Base-by-base conservation (phyloP, 2,113 vertebrate genomes). In the Marcusenius ussheri region DNA sequence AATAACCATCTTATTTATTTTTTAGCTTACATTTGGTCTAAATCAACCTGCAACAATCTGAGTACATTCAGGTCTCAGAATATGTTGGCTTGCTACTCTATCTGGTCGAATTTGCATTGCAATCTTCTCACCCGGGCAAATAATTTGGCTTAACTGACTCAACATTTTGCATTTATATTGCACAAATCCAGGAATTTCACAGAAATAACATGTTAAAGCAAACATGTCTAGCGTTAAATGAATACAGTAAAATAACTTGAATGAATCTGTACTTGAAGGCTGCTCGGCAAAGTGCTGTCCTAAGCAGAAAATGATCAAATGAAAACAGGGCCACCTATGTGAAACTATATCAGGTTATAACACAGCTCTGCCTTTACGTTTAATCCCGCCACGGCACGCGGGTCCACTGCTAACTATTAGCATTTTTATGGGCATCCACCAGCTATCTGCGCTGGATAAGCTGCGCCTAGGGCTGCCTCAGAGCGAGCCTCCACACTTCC, bases 341-440 rank as follows among this genome's bases (percentile, higher is more conserved):
- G 47, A 86, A 86, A n/a, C 83, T 86, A 50, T 47, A 86, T 86
- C 85, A 56, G 47, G 27, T 19, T 35, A 31, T 87, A 47, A 47
- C 93, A 93, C 95, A 95, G 93, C 93, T 90, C 83, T 88, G 13
- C 77, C 27, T 51, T 70, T 93, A 92, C 94, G 94, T 94, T 94
- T 95, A 95, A 95, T 95, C 94, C 94, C 92, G 93, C 93, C 94
- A 94, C 94, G 95, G 91, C 87, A 91, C 45, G 91, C 91, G 92
- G 92, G 93, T 90, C 93, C 92, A 93, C 35, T 87, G 86, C 35
- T 77, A 87, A 39, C 17, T 47, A 91, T 93, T 92, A 88, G 90
- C 92, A 93, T 93, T 90, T 92, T 92, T 91, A 93, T 91, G 74
- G 91, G 83, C 92, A 93, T 93, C 93, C 91, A 94, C 93, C 93